Conservation (phyloP, 2,888 invertebrate genomes). For the Cotesia congregata region DNA sequence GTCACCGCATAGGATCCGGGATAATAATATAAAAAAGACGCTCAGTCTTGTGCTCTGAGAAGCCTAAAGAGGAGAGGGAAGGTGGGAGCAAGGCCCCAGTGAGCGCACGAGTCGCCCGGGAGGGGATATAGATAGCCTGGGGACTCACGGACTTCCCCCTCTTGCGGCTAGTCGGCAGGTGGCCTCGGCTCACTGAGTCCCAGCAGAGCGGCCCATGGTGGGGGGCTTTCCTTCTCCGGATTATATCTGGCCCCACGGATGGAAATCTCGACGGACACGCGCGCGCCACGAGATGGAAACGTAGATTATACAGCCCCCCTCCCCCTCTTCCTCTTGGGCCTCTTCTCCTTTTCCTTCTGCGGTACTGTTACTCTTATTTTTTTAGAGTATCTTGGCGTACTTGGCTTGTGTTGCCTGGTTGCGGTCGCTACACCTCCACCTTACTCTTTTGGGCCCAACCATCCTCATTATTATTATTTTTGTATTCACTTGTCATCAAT, state of each 20-base stretch:
- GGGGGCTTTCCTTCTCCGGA: slow-evolving; percentile 58
- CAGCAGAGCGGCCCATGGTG: slow-evolving; percentile 54
- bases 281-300: slow-evolving; percentile 68
- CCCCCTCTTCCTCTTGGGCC: slow-evolving; percentile 48
- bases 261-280: slow-evolving; percentile 68
- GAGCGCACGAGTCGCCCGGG: slow-evolving; percentile 2
- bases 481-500: slow-evolving; percentile 36
- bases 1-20: background rate
- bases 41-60: too few relatives aligned
- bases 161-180: slow-evolving; percentile 59
- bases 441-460: background rate
- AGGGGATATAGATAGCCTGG: slow-evolving; percentile 26
- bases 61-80: background rate
- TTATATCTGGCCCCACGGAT: slow-evolving; percentile 54
- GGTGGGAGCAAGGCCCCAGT: slow-evolving; percentile 3
- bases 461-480: background rate
- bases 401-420: background rate
- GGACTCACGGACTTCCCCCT: slow-evolving; percentile 28
- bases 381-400: slow-evolving; percentile 24
- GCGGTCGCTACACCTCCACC: slow-evolving; percentile 8
- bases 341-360: slow-evolving; percentile 44
- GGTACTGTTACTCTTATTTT: slow-evolving; percentile 14
- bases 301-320: slow-evolving; percentile 60
- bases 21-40: slow-evolving; percentile 27
- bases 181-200: slow-evolving; percentile 60